phyloP scores from a whole-genome alignment of 53 echinoderm and acorn worm genomes.

The Echinometra lucunter region DNA sequence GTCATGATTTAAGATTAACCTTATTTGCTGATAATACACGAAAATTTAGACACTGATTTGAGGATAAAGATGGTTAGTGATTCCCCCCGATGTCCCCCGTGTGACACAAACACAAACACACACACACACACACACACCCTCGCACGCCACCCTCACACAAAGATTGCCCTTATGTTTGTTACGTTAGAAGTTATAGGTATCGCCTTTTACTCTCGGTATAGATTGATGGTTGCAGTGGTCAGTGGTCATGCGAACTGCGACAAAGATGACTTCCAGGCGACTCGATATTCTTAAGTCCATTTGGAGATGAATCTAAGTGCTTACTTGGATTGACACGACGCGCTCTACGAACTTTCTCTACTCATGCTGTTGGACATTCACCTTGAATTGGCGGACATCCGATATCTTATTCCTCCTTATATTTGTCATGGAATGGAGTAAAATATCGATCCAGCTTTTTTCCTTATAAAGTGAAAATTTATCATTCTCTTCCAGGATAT shows the following conservation, averaged over 20 bases:
- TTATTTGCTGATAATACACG: no score
- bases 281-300: background rate
- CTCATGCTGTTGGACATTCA: background rate
- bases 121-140: background rate
- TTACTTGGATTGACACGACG: background rate
- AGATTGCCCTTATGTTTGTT: no score
- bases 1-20: no score
- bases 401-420: background rate
- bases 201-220: background rate
- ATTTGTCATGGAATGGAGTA: no score
- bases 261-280: background rate
- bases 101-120: no score
- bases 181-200: background rate
- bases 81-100: no score
- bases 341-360: background rate
- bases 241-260: background rate
- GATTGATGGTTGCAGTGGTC: background rate
- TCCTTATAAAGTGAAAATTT: no score
- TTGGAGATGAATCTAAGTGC: background rate
- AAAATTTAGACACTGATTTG: no score
- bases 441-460: no score
- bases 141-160: no score
- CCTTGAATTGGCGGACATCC: background rate
- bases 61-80: no score
- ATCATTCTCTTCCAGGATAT: no score